Percentiles rank a stretch among this genome's conserved stretches.
Conservation (phyloP, 2,797 vertebrate genomes). For the Malurus splendens region DNA sequence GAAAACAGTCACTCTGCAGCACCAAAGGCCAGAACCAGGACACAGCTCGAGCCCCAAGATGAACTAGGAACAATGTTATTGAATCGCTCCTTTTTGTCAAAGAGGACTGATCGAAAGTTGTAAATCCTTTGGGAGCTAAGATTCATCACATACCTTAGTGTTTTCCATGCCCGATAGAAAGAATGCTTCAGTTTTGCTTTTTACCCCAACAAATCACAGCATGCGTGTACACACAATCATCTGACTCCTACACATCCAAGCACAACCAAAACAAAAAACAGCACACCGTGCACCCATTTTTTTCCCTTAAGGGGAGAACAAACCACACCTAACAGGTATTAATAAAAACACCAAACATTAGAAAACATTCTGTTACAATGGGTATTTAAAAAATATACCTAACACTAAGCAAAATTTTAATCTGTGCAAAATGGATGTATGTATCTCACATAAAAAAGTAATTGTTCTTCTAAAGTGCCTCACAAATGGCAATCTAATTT, state of each 20-base stretch:
- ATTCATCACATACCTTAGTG: neutral
- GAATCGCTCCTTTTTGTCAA: neutral
- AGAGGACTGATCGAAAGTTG: neutral
- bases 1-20: neutral
- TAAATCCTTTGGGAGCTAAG: neutral
- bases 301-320: neutral
- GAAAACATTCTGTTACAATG: neutral
- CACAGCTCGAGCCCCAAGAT: accelerated
- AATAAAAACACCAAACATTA: neutral
- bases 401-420: neutral
- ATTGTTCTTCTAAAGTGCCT: too few relatives aligned
- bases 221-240: neutral
- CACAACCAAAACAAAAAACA: neutral
- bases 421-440: neutral
- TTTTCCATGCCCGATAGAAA: neutral
- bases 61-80: neutral
- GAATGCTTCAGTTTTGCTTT: neutral
- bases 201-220: neutral
- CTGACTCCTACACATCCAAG: neutral
- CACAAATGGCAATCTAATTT: too few relatives aligned
- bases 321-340: constrained; percentile 1
- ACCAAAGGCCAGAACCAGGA: neutral
- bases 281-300: neutral
- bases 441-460: neutral
- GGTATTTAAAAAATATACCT: neutral